phyloP scores from a whole-genome alignment of 2,797 vertebrate species.

The Aselliscus stoliczkanus region DNA sequence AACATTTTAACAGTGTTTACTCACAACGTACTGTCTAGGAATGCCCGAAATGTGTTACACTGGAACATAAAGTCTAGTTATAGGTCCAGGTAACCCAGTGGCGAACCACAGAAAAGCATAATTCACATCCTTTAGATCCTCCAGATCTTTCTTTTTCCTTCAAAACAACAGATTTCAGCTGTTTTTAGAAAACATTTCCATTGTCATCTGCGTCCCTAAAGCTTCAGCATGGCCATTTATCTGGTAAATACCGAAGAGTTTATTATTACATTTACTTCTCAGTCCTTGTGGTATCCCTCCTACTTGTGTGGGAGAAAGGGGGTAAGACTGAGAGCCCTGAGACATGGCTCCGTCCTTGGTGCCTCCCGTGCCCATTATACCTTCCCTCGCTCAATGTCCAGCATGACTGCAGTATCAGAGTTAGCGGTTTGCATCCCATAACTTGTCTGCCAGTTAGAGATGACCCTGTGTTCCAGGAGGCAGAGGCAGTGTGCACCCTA shows the following conservation, averaged over 20 bases:
- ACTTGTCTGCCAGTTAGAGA: background rate
- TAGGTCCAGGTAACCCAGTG: background rate
- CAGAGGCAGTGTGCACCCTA: background rate
- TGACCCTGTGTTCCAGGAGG: background rate
- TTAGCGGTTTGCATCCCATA: rapidly evolving
- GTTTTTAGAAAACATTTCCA: background rate
- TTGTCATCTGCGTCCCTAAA: background rate
- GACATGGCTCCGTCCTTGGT: rapidly evolving
- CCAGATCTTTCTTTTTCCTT: background rate
- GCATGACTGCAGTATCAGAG: background rate
- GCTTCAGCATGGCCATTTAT: background rate
- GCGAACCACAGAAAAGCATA: background rate
- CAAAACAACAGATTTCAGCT: background rate
- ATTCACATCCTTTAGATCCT: background rate
- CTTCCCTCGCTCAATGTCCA: background rate
- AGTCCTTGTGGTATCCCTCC: background rate
- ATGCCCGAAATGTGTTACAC: background rate
- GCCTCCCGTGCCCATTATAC: background rate
- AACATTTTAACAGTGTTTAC: background rate
- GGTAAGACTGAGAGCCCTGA: background rate
- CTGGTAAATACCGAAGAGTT: background rate
- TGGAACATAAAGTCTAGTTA: background rate
- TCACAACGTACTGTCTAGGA: background rate
- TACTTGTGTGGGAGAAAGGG: background rate
- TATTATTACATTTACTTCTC: background rate